These are phyloP conservation scores for Euura lappo DNA, from an alignment of 1,140 invertebrate genomes.

Conservation along the genomic window DNA sequence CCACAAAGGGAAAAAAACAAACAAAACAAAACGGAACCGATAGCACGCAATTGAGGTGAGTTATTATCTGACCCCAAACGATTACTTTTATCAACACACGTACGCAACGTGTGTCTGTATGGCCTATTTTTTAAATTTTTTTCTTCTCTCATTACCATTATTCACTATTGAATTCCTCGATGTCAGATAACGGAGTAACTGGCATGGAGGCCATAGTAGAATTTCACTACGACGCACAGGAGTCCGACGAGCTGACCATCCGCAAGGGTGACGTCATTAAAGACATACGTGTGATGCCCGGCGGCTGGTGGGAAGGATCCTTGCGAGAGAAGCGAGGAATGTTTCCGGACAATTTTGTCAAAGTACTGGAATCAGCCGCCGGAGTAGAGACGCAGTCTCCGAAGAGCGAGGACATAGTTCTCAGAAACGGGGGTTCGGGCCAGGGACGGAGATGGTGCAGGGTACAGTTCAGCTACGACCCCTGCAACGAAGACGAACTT, in stretches of 20 bases:
- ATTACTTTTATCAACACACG: no score
- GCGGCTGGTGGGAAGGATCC: conserved; percentile 98
- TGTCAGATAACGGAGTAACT: no score
- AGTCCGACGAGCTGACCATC: conserved; percentile 84
- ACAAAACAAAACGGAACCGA: no score
- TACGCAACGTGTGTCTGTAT: no score
- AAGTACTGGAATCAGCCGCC: conserved; percentile 55
- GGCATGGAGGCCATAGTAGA: conserved; percentile 78
- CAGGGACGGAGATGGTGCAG: conserved; percentile 71
- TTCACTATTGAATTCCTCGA: no score
- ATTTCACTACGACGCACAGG: conserved; percentile 81
- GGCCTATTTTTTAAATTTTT: background rate
- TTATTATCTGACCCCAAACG: no score
- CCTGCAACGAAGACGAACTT: conserved; percentile 91
- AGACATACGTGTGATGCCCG: conserved; percentile 81
- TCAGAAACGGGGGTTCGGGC: conserved; percentile 49
- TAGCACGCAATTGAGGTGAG: no score
- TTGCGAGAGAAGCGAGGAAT: conserved; percentile 87
- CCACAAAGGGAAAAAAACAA: no score
- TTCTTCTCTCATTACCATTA: background rate
- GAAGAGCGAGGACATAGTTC: conserved; percentile 41
- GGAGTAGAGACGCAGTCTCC: conserved; percentile 29
- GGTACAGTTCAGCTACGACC: conserved; percentile 90
- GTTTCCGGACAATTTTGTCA: conserved; percentile 98
- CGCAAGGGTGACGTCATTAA: conserved; percentile 89